Evolutionary conservation across 2,113 vertebrate genomes (phyloP).

Genomic region (Acanthochromis polyacanthus): DNA sequence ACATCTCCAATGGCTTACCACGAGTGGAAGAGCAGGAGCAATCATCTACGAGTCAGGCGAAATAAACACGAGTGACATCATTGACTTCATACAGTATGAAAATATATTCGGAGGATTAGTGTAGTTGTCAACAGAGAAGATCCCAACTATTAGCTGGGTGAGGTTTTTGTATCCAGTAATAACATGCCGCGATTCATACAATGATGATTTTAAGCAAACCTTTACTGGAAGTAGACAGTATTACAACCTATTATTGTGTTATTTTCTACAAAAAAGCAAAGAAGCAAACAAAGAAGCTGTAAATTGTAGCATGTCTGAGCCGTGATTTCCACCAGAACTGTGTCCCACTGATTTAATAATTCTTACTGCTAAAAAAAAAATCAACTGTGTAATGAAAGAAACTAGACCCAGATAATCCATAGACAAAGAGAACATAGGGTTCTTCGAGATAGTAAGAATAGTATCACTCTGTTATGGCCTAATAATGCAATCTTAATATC

Average conservation of each 20-base stretch:
- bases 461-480: not conserved
- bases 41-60: constrained; percentile 28
- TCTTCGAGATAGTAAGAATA: constrained; percentile 29
- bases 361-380: not conserved
- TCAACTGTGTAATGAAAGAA: not conserved
- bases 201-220: not conserved
- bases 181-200: not conserved
- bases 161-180: not conserved
- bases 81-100: not conserved
- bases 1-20: constrained; percentile 74
- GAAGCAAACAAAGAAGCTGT: not conserved
- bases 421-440: constrained; percentile 27
- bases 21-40: constrained; percentile 53
- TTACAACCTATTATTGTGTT: not conserved
- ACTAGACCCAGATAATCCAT: constrained; percentile 17
- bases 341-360: constrained; percentile 9
- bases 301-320: not conserved
- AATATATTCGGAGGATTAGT: not conserved
- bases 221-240: not conserved
- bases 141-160: not conserved
- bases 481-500: constrained; percentile 13
- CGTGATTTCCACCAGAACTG: not conserved
- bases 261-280: not conserved
- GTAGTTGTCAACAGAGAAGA: not conserved
- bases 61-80: constrained; percentile 58